A percentile compares a stretch with the other conserved stretches of the same genome.
These are phyloP conservation scores for Vidua chalybeata DNA, from an alignment of 2,113 vertebrate genomes.

Conservation along the genomic window DNA sequence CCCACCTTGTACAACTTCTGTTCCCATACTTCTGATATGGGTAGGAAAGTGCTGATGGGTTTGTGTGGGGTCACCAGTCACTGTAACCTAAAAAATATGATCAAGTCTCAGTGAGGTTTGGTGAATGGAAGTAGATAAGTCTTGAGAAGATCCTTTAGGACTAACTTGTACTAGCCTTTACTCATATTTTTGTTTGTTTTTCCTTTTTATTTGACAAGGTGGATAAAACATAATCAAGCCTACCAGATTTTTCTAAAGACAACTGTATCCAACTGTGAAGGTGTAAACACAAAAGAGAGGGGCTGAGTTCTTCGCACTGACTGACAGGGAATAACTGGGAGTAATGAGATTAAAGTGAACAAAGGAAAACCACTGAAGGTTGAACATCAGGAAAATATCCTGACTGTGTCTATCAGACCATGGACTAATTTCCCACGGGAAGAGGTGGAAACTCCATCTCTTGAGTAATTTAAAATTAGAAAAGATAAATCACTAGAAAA, in stretches of 20 bases:
- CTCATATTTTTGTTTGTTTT: background rate
- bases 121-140: background rate
- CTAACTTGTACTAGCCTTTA: background rate
- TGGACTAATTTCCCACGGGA: conserved; percentile 67
- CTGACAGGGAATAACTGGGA: conserved; percentile 29
- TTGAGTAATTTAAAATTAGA: conserved; percentile 55
- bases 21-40: background rate
- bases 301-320: background rate
- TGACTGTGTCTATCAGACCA: conserved; percentile 58
- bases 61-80: background rate
- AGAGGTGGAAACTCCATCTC: conserved; percentile 60
- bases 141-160: background rate
- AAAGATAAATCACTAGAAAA: conserved; percentile 41
- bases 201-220: background rate
- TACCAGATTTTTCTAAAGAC: background rate
- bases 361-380: conserved; percentile 64
- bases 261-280: background rate
- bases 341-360: conserved; percentile 68
- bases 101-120: background rate
- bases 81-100: background rate
- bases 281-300: conserved; percentile 31
- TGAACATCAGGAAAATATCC: conserved; percentile 65
- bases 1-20: background rate
- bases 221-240: background rate
- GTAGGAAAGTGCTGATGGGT: background rate